A percentile compares a stretch with the other conserved stretches of the same genome.
phyloP scores from a whole-genome alignment of 2,113 vertebrate genomes.

The Gobius niger region DNA sequence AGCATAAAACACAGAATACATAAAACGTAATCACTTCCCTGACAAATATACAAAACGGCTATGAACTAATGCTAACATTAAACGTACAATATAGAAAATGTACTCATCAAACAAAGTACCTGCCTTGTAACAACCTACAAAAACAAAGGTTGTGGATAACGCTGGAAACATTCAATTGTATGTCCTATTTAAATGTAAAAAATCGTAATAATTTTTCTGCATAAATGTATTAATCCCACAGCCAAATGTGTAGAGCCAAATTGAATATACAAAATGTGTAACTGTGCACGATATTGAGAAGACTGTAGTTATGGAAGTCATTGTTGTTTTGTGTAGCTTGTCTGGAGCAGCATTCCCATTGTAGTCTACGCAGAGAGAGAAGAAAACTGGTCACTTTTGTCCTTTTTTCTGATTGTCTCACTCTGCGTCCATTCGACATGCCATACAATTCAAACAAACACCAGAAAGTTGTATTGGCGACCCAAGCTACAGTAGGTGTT shows the following conservation, averaged over 20 bases:
- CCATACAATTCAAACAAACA: not conserved
- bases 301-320: no score
- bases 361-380: no score
- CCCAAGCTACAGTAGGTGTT: conserved; percentile 35
- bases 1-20: conserved; percentile 60
- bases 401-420: not conserved
- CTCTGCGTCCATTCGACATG: not conserved
- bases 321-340: no score
- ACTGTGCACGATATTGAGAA: not conserved
- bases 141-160: conserved; percentile 51
- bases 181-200: conserved; percentile 23
- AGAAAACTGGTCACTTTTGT: not conserved
- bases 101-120: conserved; percentile 49
- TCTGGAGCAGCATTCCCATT: no score
- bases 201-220: not conserved
- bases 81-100: conserved; percentile 59
- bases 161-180: conserved; percentile 31
- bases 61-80: conserved; percentile 52
- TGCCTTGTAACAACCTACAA: conserved; percentile 52
- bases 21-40: conserved; percentile 64
- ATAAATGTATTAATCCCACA: conserved; percentile 4
- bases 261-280: not conserved
- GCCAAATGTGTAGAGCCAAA: conserved; percentile 10
- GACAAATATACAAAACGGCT: conserved; percentile 59
- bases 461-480: not conserved